Evolutionary conservation across 2,113 vertebrate genomes (phyloP).

Genomic region (Antechinus stuartii): DNA sequence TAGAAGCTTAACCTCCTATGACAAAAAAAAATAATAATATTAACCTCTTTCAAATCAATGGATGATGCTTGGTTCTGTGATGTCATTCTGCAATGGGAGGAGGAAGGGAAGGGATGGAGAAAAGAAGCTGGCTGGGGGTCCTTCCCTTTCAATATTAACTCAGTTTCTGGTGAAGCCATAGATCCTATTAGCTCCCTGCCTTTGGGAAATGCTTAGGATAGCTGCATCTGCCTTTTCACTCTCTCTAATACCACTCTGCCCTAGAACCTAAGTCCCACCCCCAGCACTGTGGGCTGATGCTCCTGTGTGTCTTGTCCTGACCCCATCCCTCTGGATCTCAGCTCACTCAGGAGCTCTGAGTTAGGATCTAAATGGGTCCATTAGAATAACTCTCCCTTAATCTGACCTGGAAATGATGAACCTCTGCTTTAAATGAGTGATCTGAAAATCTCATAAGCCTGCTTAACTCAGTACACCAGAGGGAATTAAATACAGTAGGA

Average conservation of each 20-base stretch:
- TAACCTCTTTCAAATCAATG: neutral
- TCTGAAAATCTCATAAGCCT: constrained; percentile 7
- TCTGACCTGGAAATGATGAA: neutral
- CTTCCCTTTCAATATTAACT: constrained; percentile 44
- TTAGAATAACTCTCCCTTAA: constrained; percentile 5
- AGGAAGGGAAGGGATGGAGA: neutral
- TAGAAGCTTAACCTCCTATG: neutral
- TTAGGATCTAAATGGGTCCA: neutral
- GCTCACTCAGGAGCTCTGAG: neutral
- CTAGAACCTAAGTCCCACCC: neutral
- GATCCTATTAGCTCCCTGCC: neutral
- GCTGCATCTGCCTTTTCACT: neutral
- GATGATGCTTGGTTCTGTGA: neutral
- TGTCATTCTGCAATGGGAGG: constrained; percentile 12
- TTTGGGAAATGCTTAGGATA: neutral
- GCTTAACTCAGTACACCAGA: neutral
- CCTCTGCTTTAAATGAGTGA: neutral
- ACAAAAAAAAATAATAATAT: neutral
- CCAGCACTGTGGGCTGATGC: neutral
- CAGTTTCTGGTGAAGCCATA: constrained; percentile 16
- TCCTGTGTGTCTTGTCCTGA: neutral
- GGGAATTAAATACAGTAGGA: neutral
- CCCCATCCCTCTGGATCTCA: too few species aligned
- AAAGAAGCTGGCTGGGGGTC: neutral
- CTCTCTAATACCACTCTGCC: neutral